Conservation (phyloP, 2,113 vertebrate species). For the Colinus virginianus region DNA sequence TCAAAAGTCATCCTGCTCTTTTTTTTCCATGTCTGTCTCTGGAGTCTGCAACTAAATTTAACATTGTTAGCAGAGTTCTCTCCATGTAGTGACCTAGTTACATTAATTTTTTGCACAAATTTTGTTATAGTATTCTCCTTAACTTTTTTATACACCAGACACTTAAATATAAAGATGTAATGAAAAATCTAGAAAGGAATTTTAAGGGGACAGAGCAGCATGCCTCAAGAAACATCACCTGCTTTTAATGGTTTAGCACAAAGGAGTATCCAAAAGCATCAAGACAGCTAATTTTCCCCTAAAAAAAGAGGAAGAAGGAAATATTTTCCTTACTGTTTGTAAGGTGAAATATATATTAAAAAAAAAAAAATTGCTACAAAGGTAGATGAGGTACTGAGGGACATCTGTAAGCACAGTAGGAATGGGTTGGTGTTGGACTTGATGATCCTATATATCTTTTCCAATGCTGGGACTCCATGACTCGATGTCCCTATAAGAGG, state of each 20-base stretch:
- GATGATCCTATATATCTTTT: too few relatives aligned
- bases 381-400: too few relatives aligned
- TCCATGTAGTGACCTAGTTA: background rate
- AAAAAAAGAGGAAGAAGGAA: background rate
- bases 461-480: too few relatives aligned
- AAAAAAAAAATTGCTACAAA: too few relatives aligned
- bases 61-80: background rate
- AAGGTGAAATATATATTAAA: too few relatives aligned
- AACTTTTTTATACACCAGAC: background rate
- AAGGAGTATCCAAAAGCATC: background rate
- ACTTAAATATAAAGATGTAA: background rate
- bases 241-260: background rate
- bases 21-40: background rate
- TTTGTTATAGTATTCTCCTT: background rate
- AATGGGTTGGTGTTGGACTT: too few relatives aligned
- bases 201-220: rapidly evolving
- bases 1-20: background rate
- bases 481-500: background rate
- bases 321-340: too few relatives aligned
- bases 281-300: background rate
- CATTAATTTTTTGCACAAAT: background rate
- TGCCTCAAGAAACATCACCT: background rate
- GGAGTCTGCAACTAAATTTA: background rate
- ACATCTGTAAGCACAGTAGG: too few relatives aligned
- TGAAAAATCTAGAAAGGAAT: background rate